Evolutionary conservation across 2,113 vertebrate genomes (phyloP).

Genomic region (Cyanoramphus novaezelandiae): DNA sequence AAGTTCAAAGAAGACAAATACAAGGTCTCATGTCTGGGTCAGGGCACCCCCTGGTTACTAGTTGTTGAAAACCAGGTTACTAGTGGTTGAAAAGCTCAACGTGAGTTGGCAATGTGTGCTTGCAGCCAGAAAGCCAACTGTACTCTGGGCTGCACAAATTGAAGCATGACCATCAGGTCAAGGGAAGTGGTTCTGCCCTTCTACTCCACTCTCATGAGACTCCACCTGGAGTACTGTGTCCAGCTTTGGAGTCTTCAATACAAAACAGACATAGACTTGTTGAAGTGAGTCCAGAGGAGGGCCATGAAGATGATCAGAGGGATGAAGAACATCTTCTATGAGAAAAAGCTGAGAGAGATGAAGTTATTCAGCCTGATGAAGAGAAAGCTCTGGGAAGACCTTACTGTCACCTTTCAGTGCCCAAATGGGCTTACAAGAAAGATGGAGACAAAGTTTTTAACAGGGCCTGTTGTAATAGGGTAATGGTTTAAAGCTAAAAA

Average conservation of each 20-base stretch:
- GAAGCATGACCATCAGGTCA: rapidly evolving
- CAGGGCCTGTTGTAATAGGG: neutral
- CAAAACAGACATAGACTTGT: neutral
- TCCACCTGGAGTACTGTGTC: neutral
- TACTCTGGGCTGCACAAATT: neutral
- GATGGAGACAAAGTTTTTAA: neutral
- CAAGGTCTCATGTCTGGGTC: neutral
- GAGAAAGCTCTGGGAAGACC: neutral
- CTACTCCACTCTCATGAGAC: neutral
- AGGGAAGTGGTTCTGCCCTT: neutral
- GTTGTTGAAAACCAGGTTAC: neutral
- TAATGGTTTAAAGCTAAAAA: neutral
- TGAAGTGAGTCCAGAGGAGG: neutral
- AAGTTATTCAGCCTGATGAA: neutral
- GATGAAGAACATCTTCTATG: neutral
- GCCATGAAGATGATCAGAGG: neutral
- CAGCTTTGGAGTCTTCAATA: neutral
- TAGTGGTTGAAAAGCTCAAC: neutral
- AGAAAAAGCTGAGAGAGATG: neutral
- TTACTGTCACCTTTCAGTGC: neutral
- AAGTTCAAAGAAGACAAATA: neutral
- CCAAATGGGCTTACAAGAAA: neutral
- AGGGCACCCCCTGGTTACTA: neutral
- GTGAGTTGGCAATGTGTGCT: neutral
- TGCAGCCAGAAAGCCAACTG: neutral